These are phyloP conservation scores for Diachasmimorpha longicaudata DNA, from an alignment of 1,140 invertebrate species.

Conservation along the genomic window DNA sequence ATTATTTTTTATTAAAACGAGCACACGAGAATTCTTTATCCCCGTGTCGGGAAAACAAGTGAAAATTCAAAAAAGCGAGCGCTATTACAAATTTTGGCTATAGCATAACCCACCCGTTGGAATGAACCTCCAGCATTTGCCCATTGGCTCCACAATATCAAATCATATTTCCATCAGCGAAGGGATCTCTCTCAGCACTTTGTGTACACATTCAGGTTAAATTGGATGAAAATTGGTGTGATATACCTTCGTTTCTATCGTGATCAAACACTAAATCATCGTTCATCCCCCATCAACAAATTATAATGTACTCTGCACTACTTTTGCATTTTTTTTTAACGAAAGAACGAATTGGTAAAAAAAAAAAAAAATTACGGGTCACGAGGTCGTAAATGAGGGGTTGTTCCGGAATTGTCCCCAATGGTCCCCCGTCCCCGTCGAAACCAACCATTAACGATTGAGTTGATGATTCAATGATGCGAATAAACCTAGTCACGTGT, in stretches of 20 bases:
- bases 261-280: background rate
- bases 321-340: background rate
- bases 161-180: background rate
- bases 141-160: background rate
- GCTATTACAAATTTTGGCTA: background rate
- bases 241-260: background rate
- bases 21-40: background rate
- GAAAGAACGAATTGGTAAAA: no score
- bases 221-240: background rate
- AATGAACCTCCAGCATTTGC: background rate
- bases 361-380: no score
- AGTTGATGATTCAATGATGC: background rate
- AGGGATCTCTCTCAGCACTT: background rate
- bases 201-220: background rate
- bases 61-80: background rate
- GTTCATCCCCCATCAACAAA: background rate
- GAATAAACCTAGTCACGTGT: background rate
- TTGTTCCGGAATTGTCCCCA: background rate
- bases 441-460: background rate
- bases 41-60: background rate
- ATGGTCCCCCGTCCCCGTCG: background rate
- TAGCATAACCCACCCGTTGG: background rate
- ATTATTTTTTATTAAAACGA: background rate
- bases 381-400: no score
- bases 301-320: background rate